Base-by-base conservation (phyloP, 2,888 invertebrate species). In the Cheilosia urbana region DNA sequence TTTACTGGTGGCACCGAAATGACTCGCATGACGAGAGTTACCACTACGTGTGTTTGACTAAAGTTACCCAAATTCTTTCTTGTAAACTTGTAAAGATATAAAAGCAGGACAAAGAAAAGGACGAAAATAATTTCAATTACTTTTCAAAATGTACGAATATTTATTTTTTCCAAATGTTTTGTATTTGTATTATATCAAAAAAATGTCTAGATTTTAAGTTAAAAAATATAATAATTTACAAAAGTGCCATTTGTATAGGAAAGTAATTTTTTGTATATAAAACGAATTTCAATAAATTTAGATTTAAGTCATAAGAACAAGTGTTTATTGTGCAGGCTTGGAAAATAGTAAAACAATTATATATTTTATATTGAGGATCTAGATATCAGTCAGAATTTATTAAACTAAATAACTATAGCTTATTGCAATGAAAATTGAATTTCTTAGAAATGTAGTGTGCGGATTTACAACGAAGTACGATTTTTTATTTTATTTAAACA, bases 31-130 rank as follows among this genome's bases (percentile, higher is more conserved):
- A 92, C 92, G 17, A 89, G 91, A 1, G 87, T 92, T 1, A 92
- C 92, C 71, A 92, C 92, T 21, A 92, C 92, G 11, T 92, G 92
- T 83, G 92, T 92, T 87, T 92, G 90, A 91, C 89, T 88, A 87
- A 88, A 85, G 60, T 37, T 82, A 40, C 60, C 73, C 0, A 76
- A 42, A 55, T 84, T 65, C 40, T 40, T 65, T 60, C 58, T 30
- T 30, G 30, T 76, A 13, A 11, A 60, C 49, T 55, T 79, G 58
- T 71, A 71, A 63, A 57, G 2, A 45, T 21, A 21, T 37, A 27
- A 40, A 5, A 34, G 47, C 34, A 6, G 27, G 7, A 15, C 4
- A 47, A 11, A 21, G 6, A 47, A 47, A 45, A 27, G 13, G 3
- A 9, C 11, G 4, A n/a, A 62, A 27, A 24, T 13, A 11, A 42